These are phyloP conservation scores for Leptobrachium leishanense DNA, from an alignment of 2,113 vertebrate species.

Conservation along the genomic window DNA sequence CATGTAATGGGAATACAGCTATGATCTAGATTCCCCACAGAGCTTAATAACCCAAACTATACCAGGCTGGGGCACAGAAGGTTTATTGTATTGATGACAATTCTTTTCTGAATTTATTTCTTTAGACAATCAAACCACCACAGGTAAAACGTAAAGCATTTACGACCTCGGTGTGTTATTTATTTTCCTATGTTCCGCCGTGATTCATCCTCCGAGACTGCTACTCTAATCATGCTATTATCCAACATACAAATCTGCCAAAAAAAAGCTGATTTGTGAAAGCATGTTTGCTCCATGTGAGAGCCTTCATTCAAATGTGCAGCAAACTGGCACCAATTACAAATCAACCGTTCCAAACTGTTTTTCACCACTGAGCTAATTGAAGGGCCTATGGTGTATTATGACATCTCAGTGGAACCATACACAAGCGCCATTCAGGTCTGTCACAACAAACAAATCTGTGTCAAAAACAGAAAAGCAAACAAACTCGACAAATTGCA, in stretches of 20 bases:
- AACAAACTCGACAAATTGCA: conserved; percentile 59
- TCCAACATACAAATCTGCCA: conserved; percentile 40
- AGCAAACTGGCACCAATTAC: conserved; percentile 50
- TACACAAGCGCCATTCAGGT: conserved; percentile 32
- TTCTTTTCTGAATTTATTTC: background rate
- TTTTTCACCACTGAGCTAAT: conserved; percentile 28
- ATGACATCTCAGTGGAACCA: conserved; percentile 50
- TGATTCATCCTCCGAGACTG: conserved; percentile 38
- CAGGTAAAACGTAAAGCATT: conserved; percentile 32
- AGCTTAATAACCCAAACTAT: background rate
- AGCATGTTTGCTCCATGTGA: conserved; percentile 40
- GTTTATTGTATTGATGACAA: background rate
- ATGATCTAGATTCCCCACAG: background rate
- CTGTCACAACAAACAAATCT: conserved; percentile 68
- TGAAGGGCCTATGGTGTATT: conserved; percentile 55
- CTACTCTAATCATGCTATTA: conserved; percentile 43
- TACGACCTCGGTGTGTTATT: conserved; percentile 31
- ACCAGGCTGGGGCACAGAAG: background rate
- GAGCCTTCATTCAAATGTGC: conserved; percentile 50
- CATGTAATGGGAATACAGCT: background rate
- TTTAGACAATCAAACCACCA: background rate
- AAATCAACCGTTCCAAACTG: conserved; percentile 49
- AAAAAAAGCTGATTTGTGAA: conserved; percentile 29
- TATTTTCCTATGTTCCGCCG: conserved; percentile 23
- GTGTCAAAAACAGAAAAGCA: conserved; percentile 52